Evolutionary conservation across 1,140 invertebrate species (phyloP).

Genomic region (Zaprionus nigranus): DNA sequence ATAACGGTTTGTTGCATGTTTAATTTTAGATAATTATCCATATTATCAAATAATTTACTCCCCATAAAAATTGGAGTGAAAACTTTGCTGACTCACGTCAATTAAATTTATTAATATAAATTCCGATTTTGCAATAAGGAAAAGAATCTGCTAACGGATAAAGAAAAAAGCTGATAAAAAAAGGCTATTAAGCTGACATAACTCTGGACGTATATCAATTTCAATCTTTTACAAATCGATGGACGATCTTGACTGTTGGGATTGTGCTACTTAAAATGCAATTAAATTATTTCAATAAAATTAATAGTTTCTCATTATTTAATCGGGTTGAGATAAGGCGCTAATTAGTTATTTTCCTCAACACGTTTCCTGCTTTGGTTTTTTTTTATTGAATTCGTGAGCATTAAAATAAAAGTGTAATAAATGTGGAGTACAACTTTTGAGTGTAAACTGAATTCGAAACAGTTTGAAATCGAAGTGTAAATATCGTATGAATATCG

Average conservation of each 20-base stretch:
- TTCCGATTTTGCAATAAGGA: not conserved
- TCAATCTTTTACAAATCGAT: not conserved
- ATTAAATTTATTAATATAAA: slow-evolving; percentile 7
- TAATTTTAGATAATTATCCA: not conserved
- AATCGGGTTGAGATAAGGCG: not conserved
- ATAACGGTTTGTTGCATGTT: not conserved
- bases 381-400: not conserved
- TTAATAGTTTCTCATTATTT: slow-evolving; percentile 1
- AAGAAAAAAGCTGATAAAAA: not conserved
- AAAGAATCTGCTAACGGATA: not conserved
- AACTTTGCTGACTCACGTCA: not conserved
- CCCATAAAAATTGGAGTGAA: not conserved
- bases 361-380: not conserved
- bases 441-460: not conserved
- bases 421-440: not conserved
- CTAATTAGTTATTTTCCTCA: not conserved
- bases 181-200: not conserved
- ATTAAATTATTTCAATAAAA: slow-evolving; percentile 5
- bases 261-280: not conserved
- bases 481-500: not conserved
- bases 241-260: not conserved
- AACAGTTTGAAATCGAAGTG: too few relatives aligned
- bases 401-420: not conserved
- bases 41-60: slow-evolving; percentile 4
- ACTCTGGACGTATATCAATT: not conserved